Base-by-base conservation (phyloP, 2,888 invertebrate species). In the Dolichopus griseipennis region DNA sequence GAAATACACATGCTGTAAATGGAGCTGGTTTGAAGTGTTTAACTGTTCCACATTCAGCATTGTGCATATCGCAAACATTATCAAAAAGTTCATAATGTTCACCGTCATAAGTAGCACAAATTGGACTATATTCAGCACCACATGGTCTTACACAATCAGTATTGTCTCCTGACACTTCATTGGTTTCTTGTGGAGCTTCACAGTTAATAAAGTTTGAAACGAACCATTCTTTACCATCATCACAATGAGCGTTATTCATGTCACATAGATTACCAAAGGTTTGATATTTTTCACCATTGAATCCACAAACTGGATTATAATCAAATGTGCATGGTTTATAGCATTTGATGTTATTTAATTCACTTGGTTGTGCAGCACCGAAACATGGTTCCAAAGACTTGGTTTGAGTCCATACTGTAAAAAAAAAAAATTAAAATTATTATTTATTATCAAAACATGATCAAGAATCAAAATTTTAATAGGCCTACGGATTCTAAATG, bases 101-200 rank as follows among this genome's bases (percentile, higher is more conserved):
- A 12, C 69, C 69, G 66, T 69, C 64, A 27, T 52, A 64, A 2
- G 41, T 41, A 3, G 66, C 69, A 61, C 69, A 69, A 21, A 65
- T 37, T 20, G 69, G 67, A 61, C 64, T 64, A 5, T 65, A 64
- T 22, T 69, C 66, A 43, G 61, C n/a, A 9, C 64, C 64, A 22
- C 69, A 69, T 37, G 67, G 22, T 18, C 65, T 64, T 8, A 27
- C 15, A 63, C 63, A 63, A 15, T 63, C 61, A 61, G 6, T 15
- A 52, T 18, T 52, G 6, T 52, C 18, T 18, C 18, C 15, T 52
- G 52, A 52, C 18, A 52, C 15, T 52, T 52, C 15, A 52, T 12
- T 18, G 18, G 15, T 52, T 52, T 62, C 21, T 52, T 12, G 15
- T 52, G 52, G 52, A 7, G 18, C 6, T 52, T 52, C 52, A 52